Base-by-base conservation (phyloP, 2,113 vertebrate species). In the Mustelus asterias region DNA sequence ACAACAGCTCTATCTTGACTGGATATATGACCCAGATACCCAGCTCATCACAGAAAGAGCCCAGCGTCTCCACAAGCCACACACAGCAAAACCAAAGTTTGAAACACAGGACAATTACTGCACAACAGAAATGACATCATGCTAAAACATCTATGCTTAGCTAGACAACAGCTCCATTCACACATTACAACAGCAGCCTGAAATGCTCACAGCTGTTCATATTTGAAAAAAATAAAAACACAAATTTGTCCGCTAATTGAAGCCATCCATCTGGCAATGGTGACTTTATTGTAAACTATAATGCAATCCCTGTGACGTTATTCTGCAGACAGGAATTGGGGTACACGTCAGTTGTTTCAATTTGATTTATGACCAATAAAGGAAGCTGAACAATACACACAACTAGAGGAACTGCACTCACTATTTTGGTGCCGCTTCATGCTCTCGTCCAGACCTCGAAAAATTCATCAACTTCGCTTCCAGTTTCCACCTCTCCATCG, bases 111-210 rank as follows among this genome's bases (percentile, higher is more conserved):
- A 65, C n/a, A 37, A 93, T 6, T 93, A n/a, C 13, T 37, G 18
- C 60, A 93, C 89, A 37, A 92, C 37, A 83, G 37, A 33, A 93
- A 93, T 65, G 60, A 65, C 60, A 93, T 93, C 60, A 67, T 20
- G n/a, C 60, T 93, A n/a, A 92, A 92, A 63, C 33, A 20, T 90
- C 88, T 90, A 90, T 60, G 86, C 29, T 58, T 89, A 89, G 24
- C 20, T 18, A 63, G 33, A 93, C 60, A 93, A 65, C 58, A 65
- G 63, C 60, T 18, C n/a, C n/a, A 93, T 37, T 67, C 60, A 93
- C 60, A 93, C 16, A 65, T 65, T 93, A 65, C 20, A 65, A 60
- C 58, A 65, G 58, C 33, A 37, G 33, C 89, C 63, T 93, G 60
- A 65, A 37, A n/a, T 33, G 8, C 16, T 18, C 80, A n/a, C 86